Evolutionary conservation across 2,888 invertebrate species (phyloP), one percentile per base, ranked within the genome.

Genomic region (Hemicrepidius hirtus): DNA sequence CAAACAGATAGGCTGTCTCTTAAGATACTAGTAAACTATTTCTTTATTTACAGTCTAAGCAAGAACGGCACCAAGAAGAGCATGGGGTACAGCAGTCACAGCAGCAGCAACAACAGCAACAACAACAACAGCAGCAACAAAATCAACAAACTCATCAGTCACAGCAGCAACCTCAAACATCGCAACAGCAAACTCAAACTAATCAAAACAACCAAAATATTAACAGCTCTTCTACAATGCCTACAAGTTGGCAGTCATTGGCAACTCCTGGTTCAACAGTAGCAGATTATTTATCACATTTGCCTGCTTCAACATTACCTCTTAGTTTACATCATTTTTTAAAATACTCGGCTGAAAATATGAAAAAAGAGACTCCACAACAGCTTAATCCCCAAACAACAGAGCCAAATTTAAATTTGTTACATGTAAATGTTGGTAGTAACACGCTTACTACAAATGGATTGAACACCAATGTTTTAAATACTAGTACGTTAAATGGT

Each of bases 321-420:
- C 86, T 95, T 67, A 94, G 94, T 24, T 87, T 95, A 63, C 95
- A 95, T 83, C 95, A 95, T 84, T 92, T 95, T 79, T 89, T 95
- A 40, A 95, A 95, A 85, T 95, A 95, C 86, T 94, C 95, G 1
- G 92, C 92, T 0, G 92, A 92, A 81, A 93, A 91, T 73, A 91
- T 91, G 74, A 95, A 95, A 83, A 92, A 95, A 77, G 94, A 95
- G 79, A 91, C 80, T 78, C 90, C 81, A 84, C 90, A 80, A 50
- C 73, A 78, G 49, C 76, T 79, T 74, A 83, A 79, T 76, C 77
- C 75, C 24, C 80, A 79, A 57, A 80, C 75, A 24, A 78, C 80
- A 60, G 84, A 84, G 59, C 75, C 81, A 41, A 84, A 83, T 71
- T 67, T 83, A 18, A 84, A 85, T 78, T 75, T 85, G 24, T 77